Percentiles rank a stretch among this genome's conserved stretches.
These are phyloP conservation scores for Eurytoma californica DNA, from an alignment of 2,888 invertebrate species.

Conservation along the genomic window DNA sequence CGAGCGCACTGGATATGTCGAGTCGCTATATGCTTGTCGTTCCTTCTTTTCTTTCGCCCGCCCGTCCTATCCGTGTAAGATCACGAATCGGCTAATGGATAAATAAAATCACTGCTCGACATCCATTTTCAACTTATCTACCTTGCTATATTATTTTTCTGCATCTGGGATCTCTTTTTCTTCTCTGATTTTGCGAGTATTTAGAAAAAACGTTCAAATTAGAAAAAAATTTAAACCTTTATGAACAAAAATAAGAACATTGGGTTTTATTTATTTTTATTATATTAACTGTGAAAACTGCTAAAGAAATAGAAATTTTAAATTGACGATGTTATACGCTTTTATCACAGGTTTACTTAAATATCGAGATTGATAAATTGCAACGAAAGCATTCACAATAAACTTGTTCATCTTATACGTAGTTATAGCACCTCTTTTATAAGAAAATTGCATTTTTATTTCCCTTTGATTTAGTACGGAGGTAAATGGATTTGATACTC, in stretches of 20 bases:
- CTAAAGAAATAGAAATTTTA: too few species aligned
- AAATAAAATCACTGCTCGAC: conserved; percentile 38
- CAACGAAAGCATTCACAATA: too few species aligned
- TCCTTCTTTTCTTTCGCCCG: neutral
- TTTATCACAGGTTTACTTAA: too few species aligned
- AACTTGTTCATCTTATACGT: too few species aligned
- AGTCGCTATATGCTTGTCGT: neutral
- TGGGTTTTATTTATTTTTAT: too few species aligned
- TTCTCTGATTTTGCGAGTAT: neutral
- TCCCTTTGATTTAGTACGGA: conserved; percentile 37
- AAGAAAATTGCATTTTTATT: conserved; percentile 43
- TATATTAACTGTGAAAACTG: neutral
- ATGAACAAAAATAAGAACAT: too few species aligned
- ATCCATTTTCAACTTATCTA: conserved; percentile 47
- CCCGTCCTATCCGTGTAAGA: neutral
- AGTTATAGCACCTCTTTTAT: conserved; percentile 14
- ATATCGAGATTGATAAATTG: too few species aligned
- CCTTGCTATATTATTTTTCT: neutral
- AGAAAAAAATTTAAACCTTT: too few species aligned
- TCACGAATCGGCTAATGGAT: conserved; percentile 33
- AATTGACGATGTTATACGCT: too few species aligned
- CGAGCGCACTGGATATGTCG: neutral
- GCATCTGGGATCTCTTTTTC: neutral
- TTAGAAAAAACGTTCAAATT: too few species aligned
- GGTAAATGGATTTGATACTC: conserved; percentile 38